Percentiles rank a stretch among this genome's conserved stretches.
phyloP scores from a whole-genome alignment of 2,888 invertebrate species.

The Apotomis betuletana region DNA sequence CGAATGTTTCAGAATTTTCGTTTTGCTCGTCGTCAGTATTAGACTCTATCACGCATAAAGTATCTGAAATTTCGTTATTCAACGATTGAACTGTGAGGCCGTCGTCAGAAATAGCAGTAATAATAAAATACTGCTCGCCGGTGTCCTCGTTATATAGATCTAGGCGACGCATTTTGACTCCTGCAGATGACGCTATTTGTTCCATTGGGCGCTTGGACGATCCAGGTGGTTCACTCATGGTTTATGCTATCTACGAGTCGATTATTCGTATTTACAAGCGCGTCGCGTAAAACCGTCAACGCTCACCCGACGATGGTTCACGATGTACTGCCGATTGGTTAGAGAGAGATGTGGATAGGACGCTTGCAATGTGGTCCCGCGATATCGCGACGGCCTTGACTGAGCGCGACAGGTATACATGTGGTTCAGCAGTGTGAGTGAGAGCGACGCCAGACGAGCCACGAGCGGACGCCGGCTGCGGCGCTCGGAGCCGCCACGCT shows the following conservation, averaged over 20 bases:
- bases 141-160: neutral
- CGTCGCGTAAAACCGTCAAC: neutral
- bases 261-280: neutral
- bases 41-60: too few relatives aligned
- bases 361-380: neutral
- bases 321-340: neutral
- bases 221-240: neutral
- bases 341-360: neutral
- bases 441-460: neutral
- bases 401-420: slow-evolving; percentile 5
- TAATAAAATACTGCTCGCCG: slow-evolving; percentile 3
- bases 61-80: too few relatives aligned
- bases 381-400: slow-evolving; percentile 13
- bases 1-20: too few relatives aligned
- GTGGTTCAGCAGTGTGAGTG: neutral
- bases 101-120: neutral
- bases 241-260: neutral
- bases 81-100: neutral
- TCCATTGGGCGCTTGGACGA: neutral
- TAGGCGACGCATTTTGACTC: slow-evolving; percentile 13
- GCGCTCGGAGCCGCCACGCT: neutral
- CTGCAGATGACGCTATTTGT: neutral
- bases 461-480: neutral
- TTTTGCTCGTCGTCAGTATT: too few relatives aligned
- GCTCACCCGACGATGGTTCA: neutral